Evolutionary conservation across 2,888 invertebrate genomes (phyloP).

Genomic region (Catocala fraxini): DNA sequence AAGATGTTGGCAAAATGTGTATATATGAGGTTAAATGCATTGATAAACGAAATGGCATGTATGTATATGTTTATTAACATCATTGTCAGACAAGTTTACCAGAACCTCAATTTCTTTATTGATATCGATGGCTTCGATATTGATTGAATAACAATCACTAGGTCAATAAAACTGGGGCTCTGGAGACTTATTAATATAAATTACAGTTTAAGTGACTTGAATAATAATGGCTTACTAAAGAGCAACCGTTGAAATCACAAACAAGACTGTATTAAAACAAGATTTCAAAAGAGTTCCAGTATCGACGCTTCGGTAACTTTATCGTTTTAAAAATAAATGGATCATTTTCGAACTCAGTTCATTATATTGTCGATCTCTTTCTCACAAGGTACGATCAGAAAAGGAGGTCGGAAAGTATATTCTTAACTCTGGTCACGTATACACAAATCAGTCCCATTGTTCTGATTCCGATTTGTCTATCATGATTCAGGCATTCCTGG

Average conservation of each 20-base stretch:
- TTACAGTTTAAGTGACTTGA: slow-evolving; percentile 20
- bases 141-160: slow-evolving; percentile 16
- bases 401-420: slow-evolving; percentile 25
- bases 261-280: slow-evolving; percentile 13
- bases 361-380: slow-evolving; percentile 28
- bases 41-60: no score
- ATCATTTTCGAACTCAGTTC: slow-evolving; percentile 21
- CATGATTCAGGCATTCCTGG: slow-evolving; percentile 53
- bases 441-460: slow-evolving; percentile 44
- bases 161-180: slow-evolving; percentile 17
- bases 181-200: slow-evolving; percentile 10
- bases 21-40: no score
- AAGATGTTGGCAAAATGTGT: no score
- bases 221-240: not conserved
- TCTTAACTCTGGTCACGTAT: slow-evolving; percentile 45
- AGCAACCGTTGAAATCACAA: slow-evolving; percentile 2
- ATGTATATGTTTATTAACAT: not conserved
- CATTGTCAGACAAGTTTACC: slow-evolving; percentile 13
- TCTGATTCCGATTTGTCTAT: slow-evolving; percentile 37
- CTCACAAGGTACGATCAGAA: slow-evolving; percentile 18
- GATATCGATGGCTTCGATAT: slow-evolving; percentile 13
- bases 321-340: slow-evolving; percentile 32
- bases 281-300: slow-evolving; percentile 40
- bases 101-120: slow-evolving; percentile 19
- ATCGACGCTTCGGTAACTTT: slow-evolving; percentile 11